Base-by-base conservation (phyloP, 2,888 invertebrate species). In the Anticlea derivata region DNA sequence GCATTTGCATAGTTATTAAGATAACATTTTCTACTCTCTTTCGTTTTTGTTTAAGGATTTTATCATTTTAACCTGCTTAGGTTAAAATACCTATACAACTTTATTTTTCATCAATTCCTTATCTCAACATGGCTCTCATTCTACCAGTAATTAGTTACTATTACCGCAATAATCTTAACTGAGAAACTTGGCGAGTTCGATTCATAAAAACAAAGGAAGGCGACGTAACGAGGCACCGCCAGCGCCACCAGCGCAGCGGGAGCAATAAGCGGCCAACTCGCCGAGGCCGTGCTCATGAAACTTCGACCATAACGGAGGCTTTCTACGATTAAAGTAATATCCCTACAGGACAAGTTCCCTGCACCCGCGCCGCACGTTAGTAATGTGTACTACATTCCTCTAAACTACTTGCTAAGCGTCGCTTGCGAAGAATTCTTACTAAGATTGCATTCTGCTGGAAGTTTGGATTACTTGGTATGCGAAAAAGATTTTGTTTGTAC, bases 261-360 rank as follows among this genome's bases (percentile, higher is more conserved):
- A 68, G 75, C 81, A 79, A 78, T 81, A 80, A 78, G 69, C 71
- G 72, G 68, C 57, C 63, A 65, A 69, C 65, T 70, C 67, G 68
- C 60, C 63, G 67, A 59, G 41, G 47, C 52, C 33, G 33, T 47
- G 43, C 47, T 43, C 47, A 47, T 55, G 63, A 73, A 83, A 83
- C 76, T 82, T 83, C 62, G 74, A 65, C 78, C 75, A 78, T 83
- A 79, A 81, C 77, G 66, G 69, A 68, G 78, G 78, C 77, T 75
- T 78, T 73, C 63, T 55, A 64, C 80, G 80, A 80, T 81, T 83
- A 83, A 80, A 83, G 80, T 83, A 80, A 83, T 83, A 78, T 73
- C 76, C 30, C 68, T 61, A 65, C 64, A 61, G 65, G 71, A 69
- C 70, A 70, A 78, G 71, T 74, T 80, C 63, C 66, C 54, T 73